Conservation (phyloP, 2,888 invertebrate genomes). For the Tricholauxania praeusta region DNA sequence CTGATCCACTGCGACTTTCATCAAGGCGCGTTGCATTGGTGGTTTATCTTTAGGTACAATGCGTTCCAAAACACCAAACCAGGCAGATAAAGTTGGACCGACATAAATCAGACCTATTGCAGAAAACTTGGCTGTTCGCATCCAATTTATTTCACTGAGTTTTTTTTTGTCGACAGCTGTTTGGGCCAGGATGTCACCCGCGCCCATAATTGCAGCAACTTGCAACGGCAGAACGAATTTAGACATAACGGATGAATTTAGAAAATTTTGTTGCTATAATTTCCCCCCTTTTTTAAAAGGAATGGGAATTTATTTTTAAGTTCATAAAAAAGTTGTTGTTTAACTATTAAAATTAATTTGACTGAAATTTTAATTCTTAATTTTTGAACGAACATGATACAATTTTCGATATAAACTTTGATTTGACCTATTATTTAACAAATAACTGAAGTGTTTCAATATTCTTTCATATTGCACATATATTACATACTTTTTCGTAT, state of each 20-base stretch:
- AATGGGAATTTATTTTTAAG: constrained; percentile 23
- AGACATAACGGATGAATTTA: neutral
- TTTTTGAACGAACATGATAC: neutral
- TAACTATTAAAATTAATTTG: constrained; percentile 17
- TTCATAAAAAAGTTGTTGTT: neutral
- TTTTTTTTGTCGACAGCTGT: constrained; percentile 49
- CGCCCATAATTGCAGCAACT: constrained; percentile 57
- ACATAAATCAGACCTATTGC: constrained; percentile 56
- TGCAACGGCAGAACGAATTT: constrained; percentile 36
- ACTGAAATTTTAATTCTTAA: constrained; percentile 16
- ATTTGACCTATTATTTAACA: too few species aligned
- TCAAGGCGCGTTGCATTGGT: constrained; percentile 51
- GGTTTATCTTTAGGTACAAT: constrained; percentile 49
- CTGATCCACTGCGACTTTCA: constrained; percentile 60
- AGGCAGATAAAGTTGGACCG: constrained; percentile 56
- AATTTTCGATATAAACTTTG: too few species aligned
- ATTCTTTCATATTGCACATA: too few species aligned
- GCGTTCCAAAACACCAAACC: constrained; percentile 56
- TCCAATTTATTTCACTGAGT: constrained; percentile 50
- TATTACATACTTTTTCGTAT: too few species aligned
- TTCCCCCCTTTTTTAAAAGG: constrained; percentile 5
- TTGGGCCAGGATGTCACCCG: constrained; percentile 61
- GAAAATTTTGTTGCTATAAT: neutral
- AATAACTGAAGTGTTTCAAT: too few species aligned
- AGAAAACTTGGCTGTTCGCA: constrained; percentile 55